Percentiles rank a stretch among this genome's conserved stretches.
These are phyloP conservation scores for Caretta caretta DNA, from an alignment of 2,113 vertebrate species.

Conservation along the genomic window DNA sequence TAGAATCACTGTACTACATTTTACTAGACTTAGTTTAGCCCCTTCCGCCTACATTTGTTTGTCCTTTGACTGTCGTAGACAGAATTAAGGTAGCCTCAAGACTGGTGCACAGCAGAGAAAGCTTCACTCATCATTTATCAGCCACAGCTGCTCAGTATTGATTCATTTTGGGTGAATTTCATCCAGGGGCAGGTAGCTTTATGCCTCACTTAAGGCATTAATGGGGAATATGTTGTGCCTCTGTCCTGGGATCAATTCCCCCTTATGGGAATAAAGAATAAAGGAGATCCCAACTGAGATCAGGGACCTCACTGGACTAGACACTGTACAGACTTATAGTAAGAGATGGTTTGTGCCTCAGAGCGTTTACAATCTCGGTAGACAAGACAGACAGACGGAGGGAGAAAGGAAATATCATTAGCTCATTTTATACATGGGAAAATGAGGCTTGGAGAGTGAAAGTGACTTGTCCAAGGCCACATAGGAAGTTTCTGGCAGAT, in stretches of 20 bases:
- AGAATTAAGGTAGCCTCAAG: background rate
- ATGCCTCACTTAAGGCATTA: background rate
- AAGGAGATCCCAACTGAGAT: background rate
- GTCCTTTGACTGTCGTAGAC: background rate
- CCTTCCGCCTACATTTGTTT: background rate
- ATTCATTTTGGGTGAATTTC: background rate
- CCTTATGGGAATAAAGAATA: background rate
- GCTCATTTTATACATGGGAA: slow-evolving; percentile 56
- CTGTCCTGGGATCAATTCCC: background rate
- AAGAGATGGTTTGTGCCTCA: background rate
- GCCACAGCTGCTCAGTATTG: background rate
- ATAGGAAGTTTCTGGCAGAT: slow-evolving; percentile 61
- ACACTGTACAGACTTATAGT: background rate
- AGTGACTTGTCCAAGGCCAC: slow-evolving; percentile 39
- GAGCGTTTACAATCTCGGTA: background rate
- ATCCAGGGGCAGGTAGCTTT: background rate
- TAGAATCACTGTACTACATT: background rate
- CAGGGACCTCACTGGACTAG: background rate
- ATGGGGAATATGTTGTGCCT: background rate
- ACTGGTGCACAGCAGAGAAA: background rate
- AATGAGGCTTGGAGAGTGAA: slow-evolving; percentile 23
- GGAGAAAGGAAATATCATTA: slow-evolving; percentile 39
- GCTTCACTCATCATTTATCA: background rate
- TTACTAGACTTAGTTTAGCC: background rate
- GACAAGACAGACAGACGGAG: background rate